These are phyloP conservation scores for Oryzias melastigma DNA, from an alignment of 2,113 vertebrate genomes.

Conservation along the genomic window DNA sequence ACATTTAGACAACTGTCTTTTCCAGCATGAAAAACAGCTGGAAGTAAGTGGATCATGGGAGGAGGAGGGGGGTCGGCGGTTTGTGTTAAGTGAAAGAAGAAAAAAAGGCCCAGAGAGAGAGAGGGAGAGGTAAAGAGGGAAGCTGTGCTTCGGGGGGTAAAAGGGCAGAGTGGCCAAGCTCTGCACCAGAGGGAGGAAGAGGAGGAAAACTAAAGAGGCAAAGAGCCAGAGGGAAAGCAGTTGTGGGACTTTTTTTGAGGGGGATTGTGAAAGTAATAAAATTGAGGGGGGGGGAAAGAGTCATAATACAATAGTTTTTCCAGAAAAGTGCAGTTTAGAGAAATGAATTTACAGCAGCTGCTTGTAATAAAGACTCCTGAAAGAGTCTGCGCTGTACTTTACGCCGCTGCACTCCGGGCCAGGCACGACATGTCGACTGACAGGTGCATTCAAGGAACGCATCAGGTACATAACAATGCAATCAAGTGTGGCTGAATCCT, in stretches of 20 bases:
- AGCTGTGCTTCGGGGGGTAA: constrained; percentile 44
- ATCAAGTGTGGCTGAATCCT: constrained; percentile 16
- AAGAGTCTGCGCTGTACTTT: constrained; percentile 54
- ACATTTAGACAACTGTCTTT: constrained; percentile 83
- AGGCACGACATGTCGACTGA: constrained; percentile 42
- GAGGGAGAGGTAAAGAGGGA: constrained; percentile 49
- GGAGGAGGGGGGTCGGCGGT: constrained; percentile 61
- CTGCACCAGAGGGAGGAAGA: constrained; percentile 53
- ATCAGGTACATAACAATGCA: constrained; percentile 2
- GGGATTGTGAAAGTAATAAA: constrained; percentile 58
- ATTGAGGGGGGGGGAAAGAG: constrained; percentile 44
- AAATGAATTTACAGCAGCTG: constrained; percentile 72
- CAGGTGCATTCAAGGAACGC: constrained; percentile 56
- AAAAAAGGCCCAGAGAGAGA: constrained; percentile 45
- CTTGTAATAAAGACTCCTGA: constrained; percentile 63
- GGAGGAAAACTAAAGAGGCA: constrained; percentile 37
- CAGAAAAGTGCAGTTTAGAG: constrained; percentile 67
- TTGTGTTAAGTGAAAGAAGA: constrained; percentile 59
- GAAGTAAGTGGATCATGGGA: constrained; percentile 71
- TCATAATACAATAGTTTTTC: constrained; percentile 68
- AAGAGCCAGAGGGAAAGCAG: constrained; percentile 52
- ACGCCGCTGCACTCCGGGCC: constrained; percentile 43
- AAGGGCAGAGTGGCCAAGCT: constrained; percentile 44
- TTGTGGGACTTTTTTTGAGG: constrained; percentile 49
- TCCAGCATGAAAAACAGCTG: constrained; percentile 80